Conservation (phyloP, 1,140 invertebrate species). For the Nebria ingens region DNA sequence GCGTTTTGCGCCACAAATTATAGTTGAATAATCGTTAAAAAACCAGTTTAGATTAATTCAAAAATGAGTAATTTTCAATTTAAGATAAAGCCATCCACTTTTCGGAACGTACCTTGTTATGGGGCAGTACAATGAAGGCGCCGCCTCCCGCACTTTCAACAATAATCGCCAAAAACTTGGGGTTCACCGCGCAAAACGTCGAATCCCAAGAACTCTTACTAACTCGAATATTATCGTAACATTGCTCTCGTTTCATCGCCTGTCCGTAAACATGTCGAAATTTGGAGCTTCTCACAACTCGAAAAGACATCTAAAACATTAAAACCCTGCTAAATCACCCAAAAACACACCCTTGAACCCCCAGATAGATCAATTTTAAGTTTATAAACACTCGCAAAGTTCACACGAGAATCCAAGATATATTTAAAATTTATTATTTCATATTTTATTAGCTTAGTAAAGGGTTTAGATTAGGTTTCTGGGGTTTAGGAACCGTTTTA, state of each 20-base stretch:
- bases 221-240: slow-evolving; percentile 97
- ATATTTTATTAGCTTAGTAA: too few relatives aligned
- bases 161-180: slow-evolving; percentile 98
- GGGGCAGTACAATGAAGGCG: slow-evolving; percentile 94
- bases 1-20: too few relatives aligned
- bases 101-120: slow-evolving; percentile 92
- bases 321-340: not conserved
- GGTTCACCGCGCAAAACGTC: slow-evolving; percentile 97
- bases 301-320: slow-evolving; percentile 73
- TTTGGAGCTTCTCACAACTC: slow-evolving; percentile 91
- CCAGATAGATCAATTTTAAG: too few relatives aligned
- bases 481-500: too few relatives aligned
- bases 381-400: too few relatives aligned
- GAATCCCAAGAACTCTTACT: slow-evolving; percentile 98
- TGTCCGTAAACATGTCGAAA: slow-evolving; percentile 99
- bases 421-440: too few relatives aligned
- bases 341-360: not conserved
- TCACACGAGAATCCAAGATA: too few relatives aligned
- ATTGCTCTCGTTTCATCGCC: slow-evolving; percentile 91
- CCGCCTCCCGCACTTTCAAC: slow-evolving; percentile 97
- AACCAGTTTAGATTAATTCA: too few relatives aligned
- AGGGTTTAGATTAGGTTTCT: too few relatives aligned
- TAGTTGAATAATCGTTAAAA: too few relatives aligned
- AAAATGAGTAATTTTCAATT: too few relatives aligned
- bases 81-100: too few relatives aligned